Conservation (phyloP, 1,140 invertebrate species). For the Sinonovacula constricta region DNA sequence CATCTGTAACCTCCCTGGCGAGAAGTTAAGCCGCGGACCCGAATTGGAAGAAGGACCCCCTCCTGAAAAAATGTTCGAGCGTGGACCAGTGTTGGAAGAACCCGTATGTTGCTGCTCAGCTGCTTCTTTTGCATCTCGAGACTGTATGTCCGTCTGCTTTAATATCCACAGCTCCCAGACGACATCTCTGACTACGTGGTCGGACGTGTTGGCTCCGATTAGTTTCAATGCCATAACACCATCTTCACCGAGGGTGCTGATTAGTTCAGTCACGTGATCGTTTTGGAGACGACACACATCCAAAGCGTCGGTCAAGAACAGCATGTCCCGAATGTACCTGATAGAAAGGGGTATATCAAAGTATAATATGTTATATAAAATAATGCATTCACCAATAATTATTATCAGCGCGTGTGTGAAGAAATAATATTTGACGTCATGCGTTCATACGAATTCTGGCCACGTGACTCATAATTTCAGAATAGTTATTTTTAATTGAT, state of each 20-base stretch:
- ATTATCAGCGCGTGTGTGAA: background rate
- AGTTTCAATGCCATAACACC: conserved; percentile 31
- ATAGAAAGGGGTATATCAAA: too few relatives aligned
- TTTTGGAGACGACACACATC: background rate
- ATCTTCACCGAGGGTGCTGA: conserved; percentile 27
- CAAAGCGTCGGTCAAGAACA: background rate
- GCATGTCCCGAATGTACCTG: background rate
- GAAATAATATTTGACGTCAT: background rate
- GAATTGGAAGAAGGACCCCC: too few relatives aligned
- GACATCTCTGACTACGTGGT: conserved; percentile 19
- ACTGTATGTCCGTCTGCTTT: background rate
- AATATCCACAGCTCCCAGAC: conserved; percentile 16
- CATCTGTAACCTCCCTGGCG: too few relatives aligned
- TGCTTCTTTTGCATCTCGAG: too few relatives aligned
- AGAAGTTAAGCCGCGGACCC: too few relatives aligned
- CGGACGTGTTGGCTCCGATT: conserved; percentile 20
- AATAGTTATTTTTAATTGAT: background rate
- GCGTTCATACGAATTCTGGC: too few relatives aligned
- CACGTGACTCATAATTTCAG: background rate
- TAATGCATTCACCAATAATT: background rate
- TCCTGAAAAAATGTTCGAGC: too few relatives aligned
- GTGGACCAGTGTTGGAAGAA: too few relatives aligned
- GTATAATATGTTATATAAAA: too few relatives aligned
- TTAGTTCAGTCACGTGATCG: conserved; percentile 4
- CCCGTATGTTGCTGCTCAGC: too few relatives aligned